Evolutionary conservation across 1,140 invertebrate genomes (phyloP).

Genomic region (Dinoponera quadriceps): DNA sequence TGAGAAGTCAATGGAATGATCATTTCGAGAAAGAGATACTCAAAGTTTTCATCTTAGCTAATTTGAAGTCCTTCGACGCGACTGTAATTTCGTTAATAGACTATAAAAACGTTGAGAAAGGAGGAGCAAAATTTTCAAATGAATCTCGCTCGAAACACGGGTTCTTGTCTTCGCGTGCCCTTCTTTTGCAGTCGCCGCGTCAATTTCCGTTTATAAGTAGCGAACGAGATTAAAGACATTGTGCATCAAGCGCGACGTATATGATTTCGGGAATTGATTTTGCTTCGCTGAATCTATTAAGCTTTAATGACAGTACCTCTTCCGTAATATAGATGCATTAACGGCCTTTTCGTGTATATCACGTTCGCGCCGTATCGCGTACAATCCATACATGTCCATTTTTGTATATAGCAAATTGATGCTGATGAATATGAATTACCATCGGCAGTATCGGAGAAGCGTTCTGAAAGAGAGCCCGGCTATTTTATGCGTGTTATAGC

Average conservation of each 20-base stretch:
- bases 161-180: neutral
- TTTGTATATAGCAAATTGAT: conserved; percentile 55
- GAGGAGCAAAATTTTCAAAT: neutral
- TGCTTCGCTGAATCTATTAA: conserved; percentile 50
- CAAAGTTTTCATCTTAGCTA: neutral
- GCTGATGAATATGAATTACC: conserved; percentile 53
- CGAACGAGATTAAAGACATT: conserved; percentile 41
- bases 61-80: neutral
- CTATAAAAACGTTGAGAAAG: neutral
- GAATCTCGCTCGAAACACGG: neutral
- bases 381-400: conserved; percentile 29
- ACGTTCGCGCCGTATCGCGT: conserved; percentile 12
- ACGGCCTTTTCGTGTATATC: conserved; percentile 22
- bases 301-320: conserved; percentile 45
- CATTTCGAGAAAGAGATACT: neutral
- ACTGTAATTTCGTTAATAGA: neutral
- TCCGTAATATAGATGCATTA: conserved; percentile 55
- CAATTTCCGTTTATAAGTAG: neutral
- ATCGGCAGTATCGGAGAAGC: conserved; percentile 40
- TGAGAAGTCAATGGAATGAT: neutral
- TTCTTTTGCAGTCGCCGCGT: neutral
- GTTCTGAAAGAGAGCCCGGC: conserved; percentile 38
- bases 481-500: conserved; percentile 24
- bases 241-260: conserved; percentile 8
- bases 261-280: conserved; percentile 43